A percentile compares a stretch with the other conserved stretches of the same genome.
Evolutionary conservation across 2,888 invertebrate species (phyloP).

Genomic region (Drosophila macrospina): DNA sequence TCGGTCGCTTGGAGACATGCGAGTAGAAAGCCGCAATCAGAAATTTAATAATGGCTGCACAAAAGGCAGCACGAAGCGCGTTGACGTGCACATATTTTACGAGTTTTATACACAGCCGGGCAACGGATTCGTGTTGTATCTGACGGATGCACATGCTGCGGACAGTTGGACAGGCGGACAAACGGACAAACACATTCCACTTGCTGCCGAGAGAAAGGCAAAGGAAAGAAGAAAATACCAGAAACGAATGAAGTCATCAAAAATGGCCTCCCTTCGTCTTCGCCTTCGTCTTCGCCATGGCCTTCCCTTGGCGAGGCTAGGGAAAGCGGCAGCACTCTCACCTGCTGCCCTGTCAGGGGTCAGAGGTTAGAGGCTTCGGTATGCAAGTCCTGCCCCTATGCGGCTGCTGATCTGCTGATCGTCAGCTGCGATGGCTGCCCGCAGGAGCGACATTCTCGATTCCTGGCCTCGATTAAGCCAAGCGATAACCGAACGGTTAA

Average conservation of each 20-base stretch:
- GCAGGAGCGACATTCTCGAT: constrained; percentile 40
- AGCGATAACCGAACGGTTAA: constrained; percentile 38
- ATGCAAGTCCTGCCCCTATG: constrained; percentile 42
- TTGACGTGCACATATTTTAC: constrained; percentile 83
- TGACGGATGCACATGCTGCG: constrained; percentile 73
- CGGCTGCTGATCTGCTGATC: constrained; percentile 50
- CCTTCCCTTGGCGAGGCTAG: constrained; percentile 23
- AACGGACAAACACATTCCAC: constrained; percentile 48
- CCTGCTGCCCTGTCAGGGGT: constrained; percentile 28
- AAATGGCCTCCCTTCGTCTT: constrained; percentile 47
- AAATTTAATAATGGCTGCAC: constrained; percentile 83
- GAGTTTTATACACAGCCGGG: constrained; percentile 72
- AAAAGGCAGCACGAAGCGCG: constrained; percentile 76
- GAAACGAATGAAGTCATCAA: constrained; percentile 74
- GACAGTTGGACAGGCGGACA: constrained; percentile 12
- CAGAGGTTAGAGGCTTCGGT: background rate
- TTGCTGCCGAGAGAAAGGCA: constrained; percentile 66
- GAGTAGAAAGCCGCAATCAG: constrained; percentile 82
- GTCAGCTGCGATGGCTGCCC: constrained; percentile 51
- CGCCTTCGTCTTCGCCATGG: background rate
- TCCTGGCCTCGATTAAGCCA: constrained; percentile 59
- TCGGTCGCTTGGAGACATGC: constrained; percentile 55
- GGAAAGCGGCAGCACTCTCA: constrained; percentile 67
- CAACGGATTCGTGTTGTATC: constrained; percentile 64
- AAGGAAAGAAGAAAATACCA: constrained; percentile 35